Base-by-base conservation (phyloP, 2,888 invertebrate species). In the Pterobdella sp. region DNA sequence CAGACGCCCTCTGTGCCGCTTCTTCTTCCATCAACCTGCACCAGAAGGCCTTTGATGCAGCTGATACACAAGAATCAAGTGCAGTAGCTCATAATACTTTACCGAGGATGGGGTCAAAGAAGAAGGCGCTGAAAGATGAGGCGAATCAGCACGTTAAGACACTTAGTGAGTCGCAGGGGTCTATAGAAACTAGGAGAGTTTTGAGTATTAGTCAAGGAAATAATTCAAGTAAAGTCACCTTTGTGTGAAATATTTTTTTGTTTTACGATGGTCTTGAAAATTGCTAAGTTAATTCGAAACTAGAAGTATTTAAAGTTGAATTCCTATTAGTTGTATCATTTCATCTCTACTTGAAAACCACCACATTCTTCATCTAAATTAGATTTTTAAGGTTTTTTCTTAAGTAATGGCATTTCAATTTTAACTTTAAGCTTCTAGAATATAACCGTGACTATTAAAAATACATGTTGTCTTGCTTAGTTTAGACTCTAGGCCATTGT, bases 61-160 rank as follows among this genome's bases (percentile, higher is more conserved):
- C 18, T 26, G 31, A 37, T 31, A 42, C 29, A 22, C 26, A 31
- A 42, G 49, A 56, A 63, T 14, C 22, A 10, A 26, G 22, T 32
- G 34, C 31, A 29, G 31, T 22, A 35, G 29, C 49, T 18, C 73
- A 73, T 35, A 75, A 77, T 60, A 77, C 77, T 3, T 68, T 77
- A 26, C 77, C 77, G 4, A 72, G 74, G 52, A 72, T 72, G 29
- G 76, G 75, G 34, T 65, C 69, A 37, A 75, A 74, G 60, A 76
- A 76, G 56, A 74, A 76, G 52, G 42, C 63, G 7, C 63, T 26
- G 7, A 65, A 32, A 3, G 36, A 60, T 29, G 22, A 34, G 34
- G 29, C 69, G 29, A 37, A 29, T 26, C 49, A 52, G 34, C 37
- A 69, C 49, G 26, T 37, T 52, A 42, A 37, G 49, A 26, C 34